phyloP scores from a whole-genome alignment of 2,797 vertebrate genomes.

The Arnoldichthys spilopterus region DNA sequence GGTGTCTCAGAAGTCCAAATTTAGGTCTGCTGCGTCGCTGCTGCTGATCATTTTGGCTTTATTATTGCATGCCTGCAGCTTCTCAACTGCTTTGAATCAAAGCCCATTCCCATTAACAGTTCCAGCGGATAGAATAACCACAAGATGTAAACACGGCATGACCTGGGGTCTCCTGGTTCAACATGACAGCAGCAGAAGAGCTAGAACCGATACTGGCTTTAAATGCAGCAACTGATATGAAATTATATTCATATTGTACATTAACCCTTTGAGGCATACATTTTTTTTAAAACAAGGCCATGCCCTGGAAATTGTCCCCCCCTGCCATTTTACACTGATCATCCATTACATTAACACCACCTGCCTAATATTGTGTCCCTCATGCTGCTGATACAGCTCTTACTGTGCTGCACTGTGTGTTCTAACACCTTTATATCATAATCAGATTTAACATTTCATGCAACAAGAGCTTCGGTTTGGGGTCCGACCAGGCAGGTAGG shows the following conservation, averaged over 20 bases:
- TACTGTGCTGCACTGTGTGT: no score
- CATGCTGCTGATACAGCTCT: no score
- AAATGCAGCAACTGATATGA: background rate
- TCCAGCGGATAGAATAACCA: conserved; percentile 5
- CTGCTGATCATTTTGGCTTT: background rate
- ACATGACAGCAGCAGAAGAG: background rate
- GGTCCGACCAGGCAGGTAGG: no score
- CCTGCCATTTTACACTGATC: no score
- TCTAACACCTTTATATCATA: no score
- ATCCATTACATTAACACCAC: background rate
- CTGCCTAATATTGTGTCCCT: no score
- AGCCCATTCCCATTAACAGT: background rate
- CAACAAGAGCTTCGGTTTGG: no score
- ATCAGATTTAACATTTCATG: no score
- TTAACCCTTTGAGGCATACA: no score
- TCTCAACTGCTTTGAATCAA: conserved; percentile 2
- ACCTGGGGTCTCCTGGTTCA: background rate
- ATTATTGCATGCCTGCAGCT: background rate
- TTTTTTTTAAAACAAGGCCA: no score
- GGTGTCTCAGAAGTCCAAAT: background rate
- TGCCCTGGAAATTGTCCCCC: no score
- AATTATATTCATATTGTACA: background rate
- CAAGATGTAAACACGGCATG: background rate
- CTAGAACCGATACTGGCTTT: background rate
- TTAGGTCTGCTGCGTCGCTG: background rate